Conservation (phyloP, 2,888 invertebrate genomes). For the Temnothorax rugatulus region DNA sequence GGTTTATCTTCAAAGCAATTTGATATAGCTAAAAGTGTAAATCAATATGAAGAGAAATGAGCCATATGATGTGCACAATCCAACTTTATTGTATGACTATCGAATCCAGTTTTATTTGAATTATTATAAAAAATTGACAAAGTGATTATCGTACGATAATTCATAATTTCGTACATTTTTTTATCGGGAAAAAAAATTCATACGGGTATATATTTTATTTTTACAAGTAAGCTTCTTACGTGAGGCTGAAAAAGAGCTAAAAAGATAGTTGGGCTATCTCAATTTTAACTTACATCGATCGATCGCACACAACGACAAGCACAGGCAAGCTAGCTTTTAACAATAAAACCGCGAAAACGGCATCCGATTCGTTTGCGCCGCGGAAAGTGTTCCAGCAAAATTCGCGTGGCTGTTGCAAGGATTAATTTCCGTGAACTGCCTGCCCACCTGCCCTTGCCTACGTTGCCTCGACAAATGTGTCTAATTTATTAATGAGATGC, state of each 20-base stretch:
- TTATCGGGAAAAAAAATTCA: neutral
- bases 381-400: slow-evolving; percentile 21
- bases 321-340: slow-evolving; percentile 36
- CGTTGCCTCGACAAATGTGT: slow-evolving; percentile 79
- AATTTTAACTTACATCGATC: slow-evolving; percentile 53
- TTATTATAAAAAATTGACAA: neutral
- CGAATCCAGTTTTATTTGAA: neutral
- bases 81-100: slow-evolving; percentile 2
- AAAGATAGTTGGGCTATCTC: slow-evolving; percentile 1
- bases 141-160: neutral
- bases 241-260: slow-evolving; percentile 14
- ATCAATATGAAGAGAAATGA: neutral
- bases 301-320: slow-evolving; percentile 55
- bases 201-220: neutral
- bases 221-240: slow-evolving; percentile 9
- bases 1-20: neutral
- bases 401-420: slow-evolving; percentile 59
- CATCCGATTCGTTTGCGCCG: slow-evolving; percentile 56
- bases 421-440: slow-evolving; percentile 67
- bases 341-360: neutral
- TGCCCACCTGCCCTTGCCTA: slow-evolving; percentile 77
- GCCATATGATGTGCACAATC: neutral
- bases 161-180: neutral
- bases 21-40: neutral
- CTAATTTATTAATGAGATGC: slow-evolving; percentile 76